Evolutionary conservation across 2,888 invertebrate species (phyloP).

Genomic region (Zaprionus lineosus): DNA sequence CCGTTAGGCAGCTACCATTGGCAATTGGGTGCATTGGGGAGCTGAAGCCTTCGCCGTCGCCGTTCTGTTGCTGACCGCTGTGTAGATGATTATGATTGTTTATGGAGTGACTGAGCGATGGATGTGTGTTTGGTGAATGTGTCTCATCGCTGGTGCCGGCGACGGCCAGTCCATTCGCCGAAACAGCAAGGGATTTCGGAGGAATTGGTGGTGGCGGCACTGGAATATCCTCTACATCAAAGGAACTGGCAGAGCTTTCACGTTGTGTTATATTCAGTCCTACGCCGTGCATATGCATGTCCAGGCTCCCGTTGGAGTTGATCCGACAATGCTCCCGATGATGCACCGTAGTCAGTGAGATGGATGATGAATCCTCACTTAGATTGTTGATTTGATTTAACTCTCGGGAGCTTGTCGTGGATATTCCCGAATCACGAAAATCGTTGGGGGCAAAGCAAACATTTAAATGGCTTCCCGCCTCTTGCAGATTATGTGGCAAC

Average conservation of each 20-base stretch:
- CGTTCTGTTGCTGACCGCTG: conserved; percentile 57
- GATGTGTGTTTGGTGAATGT: conserved; percentile 59
- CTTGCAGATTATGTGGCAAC: conserved; percentile 67
- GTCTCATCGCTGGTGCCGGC: conserved; percentile 42
- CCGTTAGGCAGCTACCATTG: conserved; percentile 37
- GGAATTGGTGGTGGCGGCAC: conserved; percentile 82
- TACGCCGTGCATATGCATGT: conserved; percentile 38
- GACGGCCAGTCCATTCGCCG: conserved; percentile 38
- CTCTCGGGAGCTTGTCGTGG: conserved; percentile 82
- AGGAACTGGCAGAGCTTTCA: conserved; percentile 77
- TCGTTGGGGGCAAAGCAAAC: conserved; percentile 80
- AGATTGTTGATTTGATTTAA: conserved; percentile 81
- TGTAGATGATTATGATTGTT: conserved; percentile 52
- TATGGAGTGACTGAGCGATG: conserved; percentile 67
- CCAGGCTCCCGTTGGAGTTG: conserved; percentile 71
- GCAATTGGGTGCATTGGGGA: conserved; percentile 67
- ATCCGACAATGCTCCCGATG: conserved; percentile 79
- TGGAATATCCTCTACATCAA: conserved; percentile 81
- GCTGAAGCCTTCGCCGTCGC: conserved; percentile 75
- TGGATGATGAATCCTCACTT: conserved; percentile 75
- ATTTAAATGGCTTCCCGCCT: conserved; percentile 68
- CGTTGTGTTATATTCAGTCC: conserved; percentile 77
- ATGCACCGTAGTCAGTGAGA: conserved; percentile 72
- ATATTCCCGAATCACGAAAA: conserved; percentile 83
- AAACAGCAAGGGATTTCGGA: conserved; percentile 78